phyloP scores from a whole-genome alignment of 2,797 vertebrate species.

The Spea hammondii region DNA sequence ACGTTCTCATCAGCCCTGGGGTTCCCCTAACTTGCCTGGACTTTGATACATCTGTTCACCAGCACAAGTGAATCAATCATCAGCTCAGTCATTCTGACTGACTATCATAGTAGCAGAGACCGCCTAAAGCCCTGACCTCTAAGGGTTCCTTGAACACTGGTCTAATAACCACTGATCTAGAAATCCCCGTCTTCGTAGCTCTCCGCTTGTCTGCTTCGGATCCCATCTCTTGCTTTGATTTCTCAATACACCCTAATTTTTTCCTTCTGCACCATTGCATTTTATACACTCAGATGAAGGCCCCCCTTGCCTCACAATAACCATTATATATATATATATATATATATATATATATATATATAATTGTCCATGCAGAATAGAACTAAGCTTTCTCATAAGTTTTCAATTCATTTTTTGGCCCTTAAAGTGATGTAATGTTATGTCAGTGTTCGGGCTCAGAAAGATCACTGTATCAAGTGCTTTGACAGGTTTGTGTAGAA shows the following conservation, averaged over 20 bases:
- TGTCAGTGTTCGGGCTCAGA: no score
- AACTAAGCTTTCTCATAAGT: no score
- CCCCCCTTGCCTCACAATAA: not conserved
- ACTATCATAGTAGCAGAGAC: not conserved
- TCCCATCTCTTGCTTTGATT: not conserved
- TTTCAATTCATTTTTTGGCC: no score
- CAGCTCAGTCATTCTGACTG: not conserved
- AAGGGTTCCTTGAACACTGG: not conserved
- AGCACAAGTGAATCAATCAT: slow-evolving; percentile 2
- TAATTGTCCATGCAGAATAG: no score
- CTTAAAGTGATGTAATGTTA: no score
- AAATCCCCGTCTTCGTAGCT: not conserved
- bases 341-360: no score
- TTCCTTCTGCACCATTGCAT: not conserved
- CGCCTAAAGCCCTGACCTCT: not conserved
- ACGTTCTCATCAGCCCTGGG: not conserved
- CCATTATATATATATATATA: no score
- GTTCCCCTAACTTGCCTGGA: not conserved
- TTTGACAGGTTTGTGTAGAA: no score
- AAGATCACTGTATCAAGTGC: no score
- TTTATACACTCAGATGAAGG: not conserved
- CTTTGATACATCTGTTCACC: not conserved
- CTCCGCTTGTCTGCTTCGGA: slow-evolving; percentile 1
- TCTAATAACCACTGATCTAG: not conserved
- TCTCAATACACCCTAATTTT: not conserved